A percentile compares a stretch with the other conserved stretches of the same genome.
phyloP scores from a whole-genome alignment of 2,113 vertebrate species.

The Rostratula benghalensis region DNA sequence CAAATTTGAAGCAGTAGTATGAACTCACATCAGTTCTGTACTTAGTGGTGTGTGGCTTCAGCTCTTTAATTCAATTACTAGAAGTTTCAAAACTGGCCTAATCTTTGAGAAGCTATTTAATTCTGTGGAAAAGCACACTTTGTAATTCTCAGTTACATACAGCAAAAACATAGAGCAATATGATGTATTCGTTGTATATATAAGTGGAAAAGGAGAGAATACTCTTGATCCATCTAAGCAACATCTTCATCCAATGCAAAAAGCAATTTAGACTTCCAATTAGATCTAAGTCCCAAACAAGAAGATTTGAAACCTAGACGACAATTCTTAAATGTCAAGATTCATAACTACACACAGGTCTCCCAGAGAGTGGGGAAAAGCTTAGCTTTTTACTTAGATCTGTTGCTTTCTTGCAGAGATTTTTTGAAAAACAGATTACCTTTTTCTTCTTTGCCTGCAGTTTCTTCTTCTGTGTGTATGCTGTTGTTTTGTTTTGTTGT shows the following conservation, averaged over 20 bases:
- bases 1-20: background rate
- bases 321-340: background rate
- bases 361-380: background rate
- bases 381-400: background rate
- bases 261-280: background rate
- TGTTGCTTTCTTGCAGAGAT: background rate
- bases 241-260: background rate
- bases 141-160: background rate
- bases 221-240: background rate
- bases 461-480: background rate
- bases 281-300: background rate
- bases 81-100: background rate
- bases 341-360: background rate
- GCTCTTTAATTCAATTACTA: background rate
- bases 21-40: background rate
- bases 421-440: background rate
- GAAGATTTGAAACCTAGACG: background rate
- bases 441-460: background rate
- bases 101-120: background rate
- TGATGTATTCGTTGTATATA: background rate
- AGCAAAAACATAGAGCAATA: background rate
- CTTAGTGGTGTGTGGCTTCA: background rate
- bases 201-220: background rate
- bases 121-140: background rate
- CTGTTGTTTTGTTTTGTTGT: background rate